phyloP scores from a whole-genome alignment of 30 jellyfish, hydroid and myxozoan species.

The Phacellophora camtschatica region DNA sequence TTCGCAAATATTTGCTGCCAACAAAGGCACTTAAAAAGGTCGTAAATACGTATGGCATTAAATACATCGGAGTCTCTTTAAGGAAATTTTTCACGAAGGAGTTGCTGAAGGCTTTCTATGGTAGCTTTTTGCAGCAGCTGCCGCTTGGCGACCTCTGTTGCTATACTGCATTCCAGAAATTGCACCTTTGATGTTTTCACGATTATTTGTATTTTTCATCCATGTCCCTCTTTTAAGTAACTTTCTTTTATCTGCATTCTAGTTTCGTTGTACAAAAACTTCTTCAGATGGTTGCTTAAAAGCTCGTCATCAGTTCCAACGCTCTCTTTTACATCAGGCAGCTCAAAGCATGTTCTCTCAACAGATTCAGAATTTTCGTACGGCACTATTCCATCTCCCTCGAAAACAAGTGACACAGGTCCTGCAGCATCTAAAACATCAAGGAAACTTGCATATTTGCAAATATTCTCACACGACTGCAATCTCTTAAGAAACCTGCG shows the following conservation, averaged over 20 bases:
- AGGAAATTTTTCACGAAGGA: not conserved
- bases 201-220: not conserved
- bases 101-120: not conserved
- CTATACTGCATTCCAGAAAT: not conserved
- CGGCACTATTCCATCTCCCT: slow-evolving; percentile 15
- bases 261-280: not conserved
- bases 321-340: slow-evolving; percentile 4
- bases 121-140: not conserved
- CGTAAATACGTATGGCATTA: not conserved
- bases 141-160: not conserved
- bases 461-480: not conserved
- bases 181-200: not conserved
- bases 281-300: slow-evolving; percentile 7
- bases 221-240: not conserved
- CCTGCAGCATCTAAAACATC: slow-evolving; percentile 32
- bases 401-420: slow-evolving; percentile 46
- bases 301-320: slow-evolving; percentile 44
- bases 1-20: not conserved
- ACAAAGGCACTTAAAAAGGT: not conserved
- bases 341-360: slow-evolving; percentile 9
- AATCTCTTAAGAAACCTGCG: slow-evolving; percentile 4
- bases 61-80: not conserved
- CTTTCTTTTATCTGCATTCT: not conserved
- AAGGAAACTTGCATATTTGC: slow-evolving; percentile 8
- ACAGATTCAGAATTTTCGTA: slow-evolving; percentile 3